Evolutionary conservation across 1,140 invertebrate species (phyloP), one percentile per base, ranked within the genome.

Genomic region (Ganaspis sp.): DNA sequence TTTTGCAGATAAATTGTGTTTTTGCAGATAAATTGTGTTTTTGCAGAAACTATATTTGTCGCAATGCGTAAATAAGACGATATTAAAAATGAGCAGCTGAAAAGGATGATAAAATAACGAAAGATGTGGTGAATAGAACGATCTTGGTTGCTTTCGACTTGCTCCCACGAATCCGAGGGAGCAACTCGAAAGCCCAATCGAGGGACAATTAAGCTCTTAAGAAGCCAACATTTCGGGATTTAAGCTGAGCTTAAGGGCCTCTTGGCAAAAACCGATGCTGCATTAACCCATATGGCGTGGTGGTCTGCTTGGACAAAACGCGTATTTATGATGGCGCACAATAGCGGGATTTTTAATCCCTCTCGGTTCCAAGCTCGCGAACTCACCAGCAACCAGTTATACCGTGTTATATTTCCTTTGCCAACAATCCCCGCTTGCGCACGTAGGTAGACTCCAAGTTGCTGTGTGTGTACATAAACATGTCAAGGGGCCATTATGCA

Each of bases 401-500:
- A 79, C 74, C 73, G 74, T 72, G 76, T 85, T 86, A 84, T 83
- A 85, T 87, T 81, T 81, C 79, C 72, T 76, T 49, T n/a, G 15
- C 37, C 71, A 38, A 34, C 69, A 81, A 83, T 69, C 81, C 77
- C 70, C 75, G 75, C 70, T 75, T 77, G 73, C 73, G 49, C 79
- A 81, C 81, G 75, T 83, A 72, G 76, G 79, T 74, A 79, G 73
- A 49, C n/a, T 40, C 38, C 38, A 42, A 15, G 26, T 58, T 23
- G n/a, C 15, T 64, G 69, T 54, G 81, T 86, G 85, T 87, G 87
- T 88, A 86, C 89, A 90, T 89, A 90, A 90, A 90, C 88, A 90
- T 89, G 87, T 89, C 87, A 87, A 80, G 79, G 73, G 82, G 79
- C 86, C 86, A 89, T 90, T 90, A 90, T 90, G 88, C 86, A 89